phyloP scores from a whole-genome alignment of 2,797 vertebrate species.

The Peromyscus aztecus region DNA sequence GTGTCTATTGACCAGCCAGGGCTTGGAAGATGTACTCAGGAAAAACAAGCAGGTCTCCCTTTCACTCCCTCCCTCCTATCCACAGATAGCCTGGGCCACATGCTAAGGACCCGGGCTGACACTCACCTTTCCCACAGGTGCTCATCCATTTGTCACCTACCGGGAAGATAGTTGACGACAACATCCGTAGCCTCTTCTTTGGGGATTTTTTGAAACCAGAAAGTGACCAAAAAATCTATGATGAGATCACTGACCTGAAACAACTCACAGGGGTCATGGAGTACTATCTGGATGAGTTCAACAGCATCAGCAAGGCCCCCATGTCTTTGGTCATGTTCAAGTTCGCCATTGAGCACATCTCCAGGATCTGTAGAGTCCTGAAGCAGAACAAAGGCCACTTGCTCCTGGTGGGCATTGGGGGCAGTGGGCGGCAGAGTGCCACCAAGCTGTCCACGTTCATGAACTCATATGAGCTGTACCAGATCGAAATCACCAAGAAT shows the following conservation, averaged over 20 bases:
- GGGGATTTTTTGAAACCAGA: conserved; percentile 93
- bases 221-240: conserved; percentile 90
- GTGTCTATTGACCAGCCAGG: neutral
- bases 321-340: conserved; percentile 97
- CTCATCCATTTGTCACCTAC: conserved; percentile 91
- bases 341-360: conserved; percentile 97
- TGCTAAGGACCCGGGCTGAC: conserved; percentile 54
- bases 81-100: neutral
- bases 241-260: conserved; percentile 93
- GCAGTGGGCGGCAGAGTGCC: conserved; percentile 94
- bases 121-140: conserved; percentile 87
- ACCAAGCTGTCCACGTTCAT: conserved; percentile 95
- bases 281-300: conserved; percentile 94
- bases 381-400: conserved; percentile 96
- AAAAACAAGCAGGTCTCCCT: neutral
- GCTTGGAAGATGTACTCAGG: neutral
- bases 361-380: conserved; percentile 95
- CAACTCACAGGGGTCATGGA: conserved; percentile 93
- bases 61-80: neutral
- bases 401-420: conserved; percentile 94
- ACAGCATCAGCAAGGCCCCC: conserved; percentile 94
- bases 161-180: conserved; percentile 91
- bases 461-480: conserved; percentile 93
- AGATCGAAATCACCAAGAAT: conserved; percentile 95
- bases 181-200: conserved; percentile 94